phyloP scores from a whole-genome alignment of 2,797 vertebrate genomes.

The Channa striata region DNA sequence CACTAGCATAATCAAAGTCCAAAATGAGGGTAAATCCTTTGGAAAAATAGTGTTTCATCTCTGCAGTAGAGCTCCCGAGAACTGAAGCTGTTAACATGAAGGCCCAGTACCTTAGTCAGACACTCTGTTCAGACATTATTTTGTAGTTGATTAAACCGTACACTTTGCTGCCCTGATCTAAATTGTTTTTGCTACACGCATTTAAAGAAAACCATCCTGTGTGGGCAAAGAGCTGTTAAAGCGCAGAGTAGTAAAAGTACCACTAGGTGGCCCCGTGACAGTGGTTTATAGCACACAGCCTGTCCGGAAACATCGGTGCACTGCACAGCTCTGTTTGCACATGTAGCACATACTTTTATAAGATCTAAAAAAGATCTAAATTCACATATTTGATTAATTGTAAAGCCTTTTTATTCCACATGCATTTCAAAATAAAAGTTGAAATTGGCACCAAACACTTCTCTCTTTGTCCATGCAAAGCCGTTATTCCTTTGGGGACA shows the following conservation, averaged over 20 bases:
- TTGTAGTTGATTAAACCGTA: too few species aligned
- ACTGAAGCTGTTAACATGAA: too few species aligned
- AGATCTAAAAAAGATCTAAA: not conserved
- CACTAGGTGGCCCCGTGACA: conserved; percentile 58
- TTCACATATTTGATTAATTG: not conserved
- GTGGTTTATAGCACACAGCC: not conserved
- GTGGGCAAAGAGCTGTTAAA: not conserved
- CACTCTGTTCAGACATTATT: too few species aligned
- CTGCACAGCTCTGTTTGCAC: not conserved
- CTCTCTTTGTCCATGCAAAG: not conserved
- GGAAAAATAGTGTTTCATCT: too few species aligned
- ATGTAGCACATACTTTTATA: not conserved
- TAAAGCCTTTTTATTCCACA: not conserved
- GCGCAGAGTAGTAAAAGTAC: not conserved
- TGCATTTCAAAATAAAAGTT: not conserved
- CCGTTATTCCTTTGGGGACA: not conserved
- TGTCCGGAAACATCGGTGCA: not conserved
- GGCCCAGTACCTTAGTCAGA: too few species aligned
- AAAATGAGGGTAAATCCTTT: too few species aligned
- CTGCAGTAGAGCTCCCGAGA: too few species aligned
- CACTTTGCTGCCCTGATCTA: too few species aligned
- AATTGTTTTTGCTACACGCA: too few species aligned
- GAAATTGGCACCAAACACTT: not conserved
- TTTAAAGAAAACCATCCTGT: too few species aligned
- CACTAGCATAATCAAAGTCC: too few species aligned